Conservation (phyloP, 2,888 invertebrate genomes). For the Druceiella hillmani region DNA sequence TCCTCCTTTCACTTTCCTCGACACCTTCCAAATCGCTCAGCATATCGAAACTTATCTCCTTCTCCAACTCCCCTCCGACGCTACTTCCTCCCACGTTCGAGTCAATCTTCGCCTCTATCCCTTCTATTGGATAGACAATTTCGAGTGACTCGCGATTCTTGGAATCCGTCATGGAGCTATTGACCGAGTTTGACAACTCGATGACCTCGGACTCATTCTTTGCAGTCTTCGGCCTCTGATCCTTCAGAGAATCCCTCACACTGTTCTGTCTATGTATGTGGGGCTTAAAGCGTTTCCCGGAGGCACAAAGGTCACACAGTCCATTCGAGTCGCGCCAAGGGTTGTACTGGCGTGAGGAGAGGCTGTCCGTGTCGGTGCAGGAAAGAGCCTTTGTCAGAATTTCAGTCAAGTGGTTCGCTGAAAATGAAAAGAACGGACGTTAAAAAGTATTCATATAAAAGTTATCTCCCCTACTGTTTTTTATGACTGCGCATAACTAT, state of each 20-base stretch:
- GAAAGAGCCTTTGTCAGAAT: slow-evolving; percentile 32
- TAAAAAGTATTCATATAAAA: no score
- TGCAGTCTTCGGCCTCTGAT: not conserved
- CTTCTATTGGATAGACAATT: not conserved
- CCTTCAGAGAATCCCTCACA: not conserved
- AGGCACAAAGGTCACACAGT: slow-evolving; percentile 33
- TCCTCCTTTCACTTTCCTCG: slow-evolving; percentile 12
- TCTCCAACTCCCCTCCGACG: slow-evolving; percentile 10
- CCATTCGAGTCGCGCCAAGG: slow-evolving; percentile 21
- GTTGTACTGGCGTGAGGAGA: slow-evolving; percentile 28
- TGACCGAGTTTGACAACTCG: not conserved
- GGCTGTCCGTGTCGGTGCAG: slow-evolving; percentile 29
- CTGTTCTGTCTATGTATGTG: slow-evolving; percentile 5
- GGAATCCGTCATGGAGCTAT: not conserved
- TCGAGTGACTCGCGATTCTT: not conserved
- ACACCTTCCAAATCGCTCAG: slow-evolving; percentile 25
- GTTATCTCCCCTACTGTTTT: no score
- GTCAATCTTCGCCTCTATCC: not conserved
- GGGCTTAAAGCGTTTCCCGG: slow-evolving; percentile 6
- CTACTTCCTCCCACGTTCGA: not conserved
- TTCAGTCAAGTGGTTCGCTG: slow-evolving; percentile 37
- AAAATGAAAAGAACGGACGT: not conserved
- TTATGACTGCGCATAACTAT: no score
- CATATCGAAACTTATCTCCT: slow-evolving; percentile 28
- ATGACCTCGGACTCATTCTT: not conserved